Base-by-base conservation (phyloP, 2,888 invertebrate genomes). In the Ferrisia virgata region DNA sequence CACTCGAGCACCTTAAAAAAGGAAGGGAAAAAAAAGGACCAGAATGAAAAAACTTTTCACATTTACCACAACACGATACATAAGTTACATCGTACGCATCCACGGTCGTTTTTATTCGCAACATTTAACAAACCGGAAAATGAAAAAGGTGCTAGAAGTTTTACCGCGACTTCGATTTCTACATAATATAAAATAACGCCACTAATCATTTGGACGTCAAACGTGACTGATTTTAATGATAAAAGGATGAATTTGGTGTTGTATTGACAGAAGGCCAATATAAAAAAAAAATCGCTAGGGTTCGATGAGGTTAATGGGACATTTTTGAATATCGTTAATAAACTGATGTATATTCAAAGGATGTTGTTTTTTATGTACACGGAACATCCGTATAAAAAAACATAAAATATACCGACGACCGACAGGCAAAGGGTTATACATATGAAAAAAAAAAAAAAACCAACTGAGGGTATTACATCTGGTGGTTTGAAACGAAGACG, bases 301-400 rank as follows among this genome's bases (percentile, higher is more conserved):
- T 79, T 79, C 79, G 79, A 79, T 84, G 53, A 79, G 84, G 84
- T 84, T 84, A 84, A 84, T 79, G 84, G 79, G 84, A 84, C 84
- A 84, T 84, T 84, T 58, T 84, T 79, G 84, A 84, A 84, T 84
- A 84, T 84, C 79, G 84, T 79, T 84, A 84, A 84, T 84, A 84
- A 84, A 84, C 84, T 84, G 84, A 79, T 84, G 79, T 84, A 84
- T 79, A 84, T 79, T 82, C 82, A 82, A 82, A 82, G 82, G 82
- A 82, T 82, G 82, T 69, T 82, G 82, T 40, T 82, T 72, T 72
- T 82, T 82, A 69, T 82, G 25, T 82, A 72, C 82, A 72, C 11
- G 72, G 5, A 82, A 82, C 82, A 82, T 82, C 82, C 82, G 82
- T 82, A 72, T 72, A 72, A 72, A 81, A 69, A 69, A 81, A 82